These are phyloP conservation scores for Tenthredo mesomela DNA, from an alignment of 2,888 invertebrate genomes.

Conservation along the genomic window DNA sequence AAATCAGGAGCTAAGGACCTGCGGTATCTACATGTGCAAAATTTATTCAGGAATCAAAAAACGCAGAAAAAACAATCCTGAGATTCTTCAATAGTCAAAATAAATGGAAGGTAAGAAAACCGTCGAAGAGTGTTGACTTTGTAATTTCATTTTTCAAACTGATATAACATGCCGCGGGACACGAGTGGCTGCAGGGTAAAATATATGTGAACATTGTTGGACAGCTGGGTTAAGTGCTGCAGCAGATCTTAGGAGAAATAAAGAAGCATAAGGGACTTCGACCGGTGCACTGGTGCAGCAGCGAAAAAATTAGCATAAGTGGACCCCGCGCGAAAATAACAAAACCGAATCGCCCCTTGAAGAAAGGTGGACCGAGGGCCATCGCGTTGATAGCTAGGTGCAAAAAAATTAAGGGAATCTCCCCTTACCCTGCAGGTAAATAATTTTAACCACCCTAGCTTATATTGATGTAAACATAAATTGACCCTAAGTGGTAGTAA, in stretches of 20 bases:
- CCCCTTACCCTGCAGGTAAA: conserved; percentile 32
- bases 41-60: conserved; percentile 6
- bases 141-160: conserved; percentile 13
- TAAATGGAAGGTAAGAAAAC: not conserved
- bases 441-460: conserved; percentile 28
- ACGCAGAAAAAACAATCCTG: not conserved
- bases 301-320: conserved; percentile 65
- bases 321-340: conserved; percentile 56
- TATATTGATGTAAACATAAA: conserved; percentile 45
- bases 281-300: conserved; percentile 49
- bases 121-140: conserved; percentile 17
- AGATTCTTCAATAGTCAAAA: not conserved
- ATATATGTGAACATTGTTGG: conserved; percentile 58
- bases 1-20: not conserved
- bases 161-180: not conserved
- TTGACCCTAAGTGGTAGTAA: conserved; percentile 41
- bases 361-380: conserved; percentile 28
- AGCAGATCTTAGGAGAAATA: conserved; percentile 54
- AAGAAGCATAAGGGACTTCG: conserved; percentile 35
- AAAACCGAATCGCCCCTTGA: conserved; percentile 46
- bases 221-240: conserved; percentile 67
- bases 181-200: conserved; percentile 39
- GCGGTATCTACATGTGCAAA: not conserved
- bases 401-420: conserved; percentile 40
- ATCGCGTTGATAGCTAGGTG: conserved; percentile 50